phyloP scores from a whole-genome alignment of 2,888 invertebrate genomes.

The Calliopum simillimum region DNA sequence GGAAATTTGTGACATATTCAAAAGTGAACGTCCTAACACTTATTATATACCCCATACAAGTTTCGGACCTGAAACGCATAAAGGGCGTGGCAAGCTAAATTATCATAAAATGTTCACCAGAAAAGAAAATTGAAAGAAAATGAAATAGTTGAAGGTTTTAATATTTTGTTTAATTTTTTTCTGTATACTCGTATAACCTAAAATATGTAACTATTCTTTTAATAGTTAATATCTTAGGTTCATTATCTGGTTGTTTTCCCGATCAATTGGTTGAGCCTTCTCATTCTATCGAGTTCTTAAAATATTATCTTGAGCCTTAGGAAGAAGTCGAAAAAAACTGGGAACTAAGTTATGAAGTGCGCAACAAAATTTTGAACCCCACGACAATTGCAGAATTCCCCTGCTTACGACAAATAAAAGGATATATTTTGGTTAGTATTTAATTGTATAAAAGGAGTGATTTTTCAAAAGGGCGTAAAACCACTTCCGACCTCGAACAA shows the following conservation, averaged over 20 bases:
- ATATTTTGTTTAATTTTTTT: background rate
- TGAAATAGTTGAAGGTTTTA: constrained; percentile 3
- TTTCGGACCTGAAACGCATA: constrained; percentile 2
- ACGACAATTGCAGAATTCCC: background rate
- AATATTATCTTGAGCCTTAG: background rate
- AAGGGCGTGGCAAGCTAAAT: background rate
- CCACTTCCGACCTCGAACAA: no score
- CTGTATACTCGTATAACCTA: no score
- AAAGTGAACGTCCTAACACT: background rate
- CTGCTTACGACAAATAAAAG: background rate
- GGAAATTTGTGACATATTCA: background rate
- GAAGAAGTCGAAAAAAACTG: constrained; percentile 8
- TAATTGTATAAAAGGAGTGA: no score
- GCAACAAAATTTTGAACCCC: background rate
- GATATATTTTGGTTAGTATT: constrained; percentile 4
- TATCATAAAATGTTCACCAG: background rate
- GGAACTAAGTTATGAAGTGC: background rate
- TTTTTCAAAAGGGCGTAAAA: no score
- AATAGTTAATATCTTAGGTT: no score
- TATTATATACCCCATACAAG: background rate
- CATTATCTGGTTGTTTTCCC: no score
- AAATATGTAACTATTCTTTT: no score
- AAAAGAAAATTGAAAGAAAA: background rate
- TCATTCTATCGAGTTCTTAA: background rate
- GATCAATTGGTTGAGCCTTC: background rate